Percentiles rank a stretch among this genome's conserved stretches.
These are phyloP conservation scores for Ceyx melanurus DNA, from an alignment of 2,113 vertebrate species.

Conservation along the genomic window DNA sequence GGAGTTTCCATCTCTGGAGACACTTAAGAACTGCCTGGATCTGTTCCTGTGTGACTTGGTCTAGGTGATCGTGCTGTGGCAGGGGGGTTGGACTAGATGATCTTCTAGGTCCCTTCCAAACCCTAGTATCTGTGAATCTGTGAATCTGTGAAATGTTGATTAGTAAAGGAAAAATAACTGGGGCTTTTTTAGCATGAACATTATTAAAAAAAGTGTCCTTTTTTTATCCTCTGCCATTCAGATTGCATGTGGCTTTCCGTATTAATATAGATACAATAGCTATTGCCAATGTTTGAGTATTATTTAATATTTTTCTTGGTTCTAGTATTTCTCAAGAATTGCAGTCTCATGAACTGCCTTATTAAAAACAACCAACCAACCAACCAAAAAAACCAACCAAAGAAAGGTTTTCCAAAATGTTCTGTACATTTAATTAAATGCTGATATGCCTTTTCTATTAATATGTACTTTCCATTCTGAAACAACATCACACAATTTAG, in stretches of 20 bases:
- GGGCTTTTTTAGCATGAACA: not conserved
- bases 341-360: not conserved
- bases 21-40: too few species aligned
- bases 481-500: conserved; percentile 1
- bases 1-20: too few species aligned
- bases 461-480: conserved; percentile 12
- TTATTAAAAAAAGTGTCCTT: not conserved
- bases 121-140: too few species aligned
- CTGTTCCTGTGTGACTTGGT: too few species aligned
- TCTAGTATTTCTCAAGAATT: not conserved
- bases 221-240: not conserved
- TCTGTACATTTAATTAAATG: not conserved
- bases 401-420: not conserved
- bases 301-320: not conserved
- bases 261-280: not conserved
- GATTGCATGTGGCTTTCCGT: not conserved
- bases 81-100: too few species aligned
- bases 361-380: not conserved
- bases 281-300: not conserved
- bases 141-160: not conserved
- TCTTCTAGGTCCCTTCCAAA: too few species aligned
- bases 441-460: conserved; percentile 10
- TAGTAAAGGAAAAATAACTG: not conserved
- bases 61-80: too few species aligned
- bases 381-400: not conserved